These are phyloP conservation scores for Heliconius melpomene DNA, from an alignment of 1,140 invertebrate species.

Conservation along the genomic window DNA sequence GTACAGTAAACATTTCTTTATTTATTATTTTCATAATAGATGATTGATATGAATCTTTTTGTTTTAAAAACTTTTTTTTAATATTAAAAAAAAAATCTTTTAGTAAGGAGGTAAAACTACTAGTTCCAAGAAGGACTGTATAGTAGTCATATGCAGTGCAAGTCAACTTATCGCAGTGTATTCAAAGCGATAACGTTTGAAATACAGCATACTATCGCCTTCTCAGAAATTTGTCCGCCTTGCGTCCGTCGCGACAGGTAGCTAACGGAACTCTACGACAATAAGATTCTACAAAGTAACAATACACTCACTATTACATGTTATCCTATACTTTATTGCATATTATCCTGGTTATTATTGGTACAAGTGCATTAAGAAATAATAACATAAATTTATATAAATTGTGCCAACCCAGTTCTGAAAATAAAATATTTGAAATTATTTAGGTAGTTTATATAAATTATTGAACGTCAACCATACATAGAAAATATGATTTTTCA, in stretches of 20 bases:
- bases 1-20: background rate
- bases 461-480: background rate
- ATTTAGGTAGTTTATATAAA: background rate
- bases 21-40: too few relatives aligned
- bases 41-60: background rate
- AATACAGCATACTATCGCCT: slow-evolving; percentile 72
- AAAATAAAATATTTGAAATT: background rate
- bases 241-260: slow-evolving; percentile 69
- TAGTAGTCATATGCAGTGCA: slow-evolving; percentile 60
- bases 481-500: too few relatives aligned
- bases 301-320: slow-evolving; percentile 7
- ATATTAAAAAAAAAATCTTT: background rate
- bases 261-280: slow-evolving; percentile 71
- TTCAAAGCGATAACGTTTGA: slow-evolving; percentile 76
- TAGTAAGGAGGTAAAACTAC: slow-evolving; percentile 36
- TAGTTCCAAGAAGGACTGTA: slow-evolving; percentile 58
- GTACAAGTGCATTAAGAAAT: background rate
- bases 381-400: background rate
- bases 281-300: slow-evolving; percentile 44
- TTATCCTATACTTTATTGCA: background rate
- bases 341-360: background rate
- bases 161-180: slow-evolving; percentile 71
- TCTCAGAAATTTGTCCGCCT: slow-evolving; percentile 62
- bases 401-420: background rate
- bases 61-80: background rate